Conservation (phyloP, 2,797 vertebrate genomes). For the Urocyon cinereoargenteus region DNA sequence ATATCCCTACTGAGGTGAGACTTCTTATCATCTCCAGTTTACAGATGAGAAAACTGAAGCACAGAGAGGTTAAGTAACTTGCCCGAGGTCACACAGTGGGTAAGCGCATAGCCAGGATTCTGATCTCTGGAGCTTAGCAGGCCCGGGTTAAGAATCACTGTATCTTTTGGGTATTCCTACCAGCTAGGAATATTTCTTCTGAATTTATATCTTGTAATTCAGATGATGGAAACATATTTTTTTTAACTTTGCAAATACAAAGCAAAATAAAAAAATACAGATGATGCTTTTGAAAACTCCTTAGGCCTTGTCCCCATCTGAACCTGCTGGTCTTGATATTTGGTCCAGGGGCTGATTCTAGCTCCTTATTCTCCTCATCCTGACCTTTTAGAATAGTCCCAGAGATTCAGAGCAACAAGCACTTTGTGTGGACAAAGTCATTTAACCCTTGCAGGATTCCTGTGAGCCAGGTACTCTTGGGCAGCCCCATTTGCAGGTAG, state of each 20-base stretch:
- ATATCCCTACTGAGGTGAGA: neutral
- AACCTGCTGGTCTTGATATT: neutral
- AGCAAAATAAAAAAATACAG: neutral
- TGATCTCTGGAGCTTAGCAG: neutral
- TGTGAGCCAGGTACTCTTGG: neutral
- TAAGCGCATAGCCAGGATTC: neutral
- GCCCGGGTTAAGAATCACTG: neutral
- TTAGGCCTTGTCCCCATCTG: neutral
- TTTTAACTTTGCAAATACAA: neutral
- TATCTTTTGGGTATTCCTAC: neutral
- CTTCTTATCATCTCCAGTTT: neutral
- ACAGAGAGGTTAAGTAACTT: neutral
- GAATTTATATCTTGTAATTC: neutral
- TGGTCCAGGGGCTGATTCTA: neutral
- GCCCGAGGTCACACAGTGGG: neutral
- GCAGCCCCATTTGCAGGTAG: neutral
- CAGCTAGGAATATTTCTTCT: neutral
- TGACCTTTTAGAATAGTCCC: neutral
- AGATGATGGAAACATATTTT: neutral
- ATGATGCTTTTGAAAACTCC: neutral
- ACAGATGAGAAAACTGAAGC: neutral
- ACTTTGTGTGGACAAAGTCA: neutral
- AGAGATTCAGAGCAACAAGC: neutral
- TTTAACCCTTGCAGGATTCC: neutral
- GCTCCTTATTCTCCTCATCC: neutral